A percentile compares a stretch with the other conserved stretches of the same genome.
phyloP scores from a whole-genome alignment of 2,113 vertebrate species.

The Lathamus discolor region DNA sequence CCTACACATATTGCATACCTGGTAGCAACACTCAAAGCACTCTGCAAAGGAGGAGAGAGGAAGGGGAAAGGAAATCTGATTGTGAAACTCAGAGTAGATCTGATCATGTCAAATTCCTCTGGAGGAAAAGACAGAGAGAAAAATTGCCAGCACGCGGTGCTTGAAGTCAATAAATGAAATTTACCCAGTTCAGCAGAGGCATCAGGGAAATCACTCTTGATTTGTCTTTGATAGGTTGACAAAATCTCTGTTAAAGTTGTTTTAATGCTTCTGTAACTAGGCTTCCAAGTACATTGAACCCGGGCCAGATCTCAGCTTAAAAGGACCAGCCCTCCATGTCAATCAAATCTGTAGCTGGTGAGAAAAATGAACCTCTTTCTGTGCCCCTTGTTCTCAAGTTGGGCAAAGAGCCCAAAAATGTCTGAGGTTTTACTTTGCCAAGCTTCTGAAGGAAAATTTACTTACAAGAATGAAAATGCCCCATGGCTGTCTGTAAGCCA shows the following conservation, averaged over 20 bases:
- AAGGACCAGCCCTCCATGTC: slow-evolving; percentile 39
- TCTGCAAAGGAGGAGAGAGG: slow-evolving; percentile 15
- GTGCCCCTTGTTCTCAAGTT: slow-evolving; percentile 58
- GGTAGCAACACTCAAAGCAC: neutral
- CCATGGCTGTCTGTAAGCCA: neutral
- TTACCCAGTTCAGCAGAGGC: slow-evolving; percentile 51
- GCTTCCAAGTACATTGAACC: slow-evolving; percentile 62
- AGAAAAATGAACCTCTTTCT: slow-evolving; percentile 57
- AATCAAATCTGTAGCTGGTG: slow-evolving; percentile 51
- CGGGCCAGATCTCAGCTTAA: slow-evolving; percentile 56
- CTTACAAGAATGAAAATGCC: slow-evolving; percentile 21
- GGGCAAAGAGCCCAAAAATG: slow-evolving; percentile 50
- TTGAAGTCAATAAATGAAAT: slow-evolving; percentile 69
- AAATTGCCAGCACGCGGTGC: slow-evolving; percentile 44
- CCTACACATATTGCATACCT: accelerated
- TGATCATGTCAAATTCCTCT: slow-evolving; percentile 59
- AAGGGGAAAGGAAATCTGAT: slow-evolving; percentile 8
- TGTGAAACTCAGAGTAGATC: slow-evolving; percentile 34
- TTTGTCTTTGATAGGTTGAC: slow-evolving; percentile 69
- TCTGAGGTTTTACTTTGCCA: slow-evolving; percentile 49
- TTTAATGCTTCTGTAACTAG: slow-evolving; percentile 66
- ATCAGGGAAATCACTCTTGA: slow-evolving; percentile 54
- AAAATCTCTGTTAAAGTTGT: slow-evolving; percentile 63
- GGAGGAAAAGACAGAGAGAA: slow-evolving; percentile 37
- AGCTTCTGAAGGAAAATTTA: slow-evolving; percentile 27